Evolutionary conservation across 2,888 invertebrate species (phyloP), one percentile per base, ranked within the genome.

Genomic region (Lymantria dispar): DNA sequence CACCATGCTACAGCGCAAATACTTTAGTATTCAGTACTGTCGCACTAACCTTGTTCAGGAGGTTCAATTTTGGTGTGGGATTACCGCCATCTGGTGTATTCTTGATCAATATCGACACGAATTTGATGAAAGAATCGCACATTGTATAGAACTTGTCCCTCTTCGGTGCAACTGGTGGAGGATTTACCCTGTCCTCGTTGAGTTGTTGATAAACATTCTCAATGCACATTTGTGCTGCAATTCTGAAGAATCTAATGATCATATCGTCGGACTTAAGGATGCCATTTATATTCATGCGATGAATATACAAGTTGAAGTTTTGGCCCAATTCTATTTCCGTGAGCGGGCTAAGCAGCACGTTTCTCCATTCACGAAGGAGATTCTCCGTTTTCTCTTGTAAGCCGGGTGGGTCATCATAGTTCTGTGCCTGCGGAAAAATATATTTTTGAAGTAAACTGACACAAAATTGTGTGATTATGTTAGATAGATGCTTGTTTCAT

Each of bases 241-340:
- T 94, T 41, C 99, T 94, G 93, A 99, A 99, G 92, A 99, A 99
- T 52, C 99, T 92, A 0, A 98, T 98, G 58, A 99, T 98, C 74
- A 98, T 93, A 76, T 99, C 99, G 78, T 99, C 99, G 0, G 98
- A 98, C 84, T 99, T 99, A 47, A 99, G 91, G 54, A 99, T 98
- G 5, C 99, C 89, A 42, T 86, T 72, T 83, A 97, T 94, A 81
- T 98, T 98, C 98, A 99, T 98, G 84, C 98, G 96, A 74, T 97
- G 97, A 3, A 99, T 98, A 85, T 99, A 99, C 63, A 97, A 90
- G 58, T 96, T 95, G 84, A 99, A 98, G 39, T 98, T 97, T 83
- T 98, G 98, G 0, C 95, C 95, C 0, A 97, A 94, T 76, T 97
- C 97, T 40, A 97, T 94, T 46, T 96, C 95, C 2, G 95, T 94